These are phyloP conservation scores for Phaethornis superciliosus DNA, from an alignment of 2,113 vertebrate species.

Conservation along the genomic window DNA sequence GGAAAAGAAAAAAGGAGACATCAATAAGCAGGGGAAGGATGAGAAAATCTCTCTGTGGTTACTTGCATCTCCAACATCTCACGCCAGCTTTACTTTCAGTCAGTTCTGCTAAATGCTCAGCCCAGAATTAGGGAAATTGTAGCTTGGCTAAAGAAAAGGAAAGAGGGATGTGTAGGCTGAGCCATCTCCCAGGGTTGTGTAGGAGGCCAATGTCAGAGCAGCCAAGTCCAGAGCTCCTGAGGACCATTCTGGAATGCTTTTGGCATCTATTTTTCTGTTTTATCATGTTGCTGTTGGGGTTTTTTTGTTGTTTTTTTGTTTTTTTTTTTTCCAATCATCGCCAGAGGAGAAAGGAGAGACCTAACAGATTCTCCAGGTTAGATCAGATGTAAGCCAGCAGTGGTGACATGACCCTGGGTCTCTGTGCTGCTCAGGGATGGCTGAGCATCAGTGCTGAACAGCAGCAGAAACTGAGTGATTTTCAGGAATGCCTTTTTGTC, in stretches of 20 bases:
- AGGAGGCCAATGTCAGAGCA: not conserved
- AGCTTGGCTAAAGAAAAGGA: not conserved
- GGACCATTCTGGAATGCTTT: not conserved
- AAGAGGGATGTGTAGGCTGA: not conserved
- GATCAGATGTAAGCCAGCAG: not conserved
- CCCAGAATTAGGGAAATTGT: not conserved
- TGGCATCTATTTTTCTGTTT: not conserved
- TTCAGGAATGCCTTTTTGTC: not conserved
- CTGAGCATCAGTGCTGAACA: not conserved
- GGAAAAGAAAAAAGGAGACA: fast-evolving
- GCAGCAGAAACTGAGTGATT: not conserved
- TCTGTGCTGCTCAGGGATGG: not conserved
- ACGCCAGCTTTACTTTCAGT: not conserved
- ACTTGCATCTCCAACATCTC: not conserved
- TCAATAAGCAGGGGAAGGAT: not conserved
- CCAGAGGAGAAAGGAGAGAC: not conserved
- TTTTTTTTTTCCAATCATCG: not conserved
- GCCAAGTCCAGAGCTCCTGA: not conserved
- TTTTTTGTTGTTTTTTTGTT: not conserved
- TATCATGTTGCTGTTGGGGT: fast-evolving
- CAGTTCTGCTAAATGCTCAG: not conserved
- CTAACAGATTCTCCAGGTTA: not conserved
- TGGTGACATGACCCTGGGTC: fast-evolving
- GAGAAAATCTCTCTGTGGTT: not conserved
- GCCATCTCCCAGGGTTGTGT: not conserved